phyloP scores from a whole-genome alignment of 2,797 vertebrate genomes.

The Sphaeramia orbicularis region DNA sequence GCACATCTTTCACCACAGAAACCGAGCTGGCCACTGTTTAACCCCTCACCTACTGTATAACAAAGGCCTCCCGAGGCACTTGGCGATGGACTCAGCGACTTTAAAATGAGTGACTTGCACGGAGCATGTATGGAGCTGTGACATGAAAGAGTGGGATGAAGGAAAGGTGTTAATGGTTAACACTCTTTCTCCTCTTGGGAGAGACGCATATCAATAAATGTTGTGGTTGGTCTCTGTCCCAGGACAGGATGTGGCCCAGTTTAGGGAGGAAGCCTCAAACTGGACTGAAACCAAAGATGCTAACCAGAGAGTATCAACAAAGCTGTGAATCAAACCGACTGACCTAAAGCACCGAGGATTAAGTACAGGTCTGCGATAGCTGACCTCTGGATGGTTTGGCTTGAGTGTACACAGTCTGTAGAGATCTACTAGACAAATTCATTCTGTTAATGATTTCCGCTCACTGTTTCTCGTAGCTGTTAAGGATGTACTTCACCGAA shows the following conservation, averaged over 20 bases:
- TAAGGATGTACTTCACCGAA: slow-evolving; percentile 35
- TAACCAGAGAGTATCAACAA: slow-evolving; percentile 42
- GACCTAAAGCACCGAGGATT: slow-evolving; percentile 53
- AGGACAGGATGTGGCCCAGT: slow-evolving; percentile 72
- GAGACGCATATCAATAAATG: slow-evolving; percentile 59
- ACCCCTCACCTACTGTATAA: slow-evolving; percentile 50
- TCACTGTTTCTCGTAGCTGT: slow-evolving; percentile 11
- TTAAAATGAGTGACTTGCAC: slow-evolving; percentile 16
- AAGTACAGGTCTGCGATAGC: slow-evolving; percentile 32
- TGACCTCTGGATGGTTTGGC: slow-evolving; percentile 54
- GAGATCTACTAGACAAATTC: slow-evolving; percentile 37
- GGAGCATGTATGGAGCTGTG: slow-evolving; percentile 23
- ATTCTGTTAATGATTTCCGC: slow-evolving; percentile 48
- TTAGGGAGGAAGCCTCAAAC: slow-evolving; percentile 55
- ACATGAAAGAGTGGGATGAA: slow-evolving; percentile 50
- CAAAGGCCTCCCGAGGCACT: slow-evolving; percentile 52
- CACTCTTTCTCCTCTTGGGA: slow-evolving; percentile 40
- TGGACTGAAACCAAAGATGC: slow-evolving; percentile 66
- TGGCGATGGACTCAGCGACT: slow-evolving; percentile 49
- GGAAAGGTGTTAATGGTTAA: slow-evolving; percentile 63
- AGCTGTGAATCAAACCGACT: slow-evolving; percentile 45
- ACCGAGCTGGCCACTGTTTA: slow-evolving; percentile 24
- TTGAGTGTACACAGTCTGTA: slow-evolving; percentile 30
- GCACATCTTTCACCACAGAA: slow-evolving; percentile 60
- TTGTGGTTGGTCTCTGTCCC: slow-evolving; percentile 58